Evolutionary conservation across 1,140 invertebrate species (phyloP), one percentile per base, ranked within the genome.

Genomic region (Druon quercuslanigerum): DNA sequence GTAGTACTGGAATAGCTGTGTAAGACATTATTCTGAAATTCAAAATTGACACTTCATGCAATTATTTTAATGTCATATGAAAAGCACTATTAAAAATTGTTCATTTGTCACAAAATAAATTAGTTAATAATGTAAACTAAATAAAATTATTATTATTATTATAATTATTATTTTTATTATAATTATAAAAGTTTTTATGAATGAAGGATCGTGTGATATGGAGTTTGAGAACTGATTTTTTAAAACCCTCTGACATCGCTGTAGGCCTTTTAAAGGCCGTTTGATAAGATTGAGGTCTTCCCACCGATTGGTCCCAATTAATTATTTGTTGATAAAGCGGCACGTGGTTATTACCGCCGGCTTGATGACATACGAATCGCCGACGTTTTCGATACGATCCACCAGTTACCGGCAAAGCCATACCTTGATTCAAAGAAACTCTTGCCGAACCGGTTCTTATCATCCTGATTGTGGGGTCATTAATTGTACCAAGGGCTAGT

Each of bases 221-320:
- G 19, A 60, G 56, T 54, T n/a, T 16, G 19, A 60, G 20, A 57
- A 57, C 56, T 57, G 8, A 85, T 86, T 16, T 25, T 73, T 86
- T 79, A 86, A 60, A 85, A 81, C 73, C 17, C 57, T 79, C 74
- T 25, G 73, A 81, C 72, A 79, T 80, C 76, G 51, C 72, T 76
- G 83, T 79, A 70, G 74, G 84, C 25, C 74, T 75, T 86, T 84
- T 87, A 86, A 86, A 86, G 85, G 84, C 79, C 51, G 12, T 75
- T 56, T 60, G 86, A 87, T 87, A 86, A 87, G 86, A 66, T 66
- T 66, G 6, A 14, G 5, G 8, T 3, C 25, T 40, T 66, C 50
- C 50, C 73, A 33, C 46, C 75, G 85, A 87, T 88, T 86, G 85
- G 82, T 84, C 83, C 77, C 84, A 87, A 88, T 88, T 87, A 87